Evolutionary conservation across 1,140 invertebrate species (phyloP), one percentile per base, ranked within the genome.

Genomic region (Nylanderia fulva): DNA sequence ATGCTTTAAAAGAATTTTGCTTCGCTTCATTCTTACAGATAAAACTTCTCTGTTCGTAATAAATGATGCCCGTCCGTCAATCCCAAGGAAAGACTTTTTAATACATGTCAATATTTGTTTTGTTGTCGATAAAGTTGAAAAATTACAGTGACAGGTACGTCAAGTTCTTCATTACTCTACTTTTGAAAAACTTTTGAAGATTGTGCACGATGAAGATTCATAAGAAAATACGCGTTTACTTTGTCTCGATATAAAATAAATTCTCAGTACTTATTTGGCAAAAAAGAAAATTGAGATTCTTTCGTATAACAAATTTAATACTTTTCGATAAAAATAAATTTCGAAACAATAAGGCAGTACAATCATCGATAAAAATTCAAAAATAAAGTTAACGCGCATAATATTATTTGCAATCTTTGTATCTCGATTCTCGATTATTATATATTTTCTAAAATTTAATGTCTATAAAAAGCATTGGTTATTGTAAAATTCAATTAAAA

Each of bases 61-160:
- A 82, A 82, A 82, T 82, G 66, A 82, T 45, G 66, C 36, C 18
- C 66, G 66, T 72, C 52, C 56, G 71, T 82, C 52, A 82, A 33
- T 11, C 24, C 52, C 36, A 72, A 68, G 27, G 45, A 82, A 80
- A 58, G 48, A 71, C 64, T 72, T 72, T 82, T 82, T 82, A 82
- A 71, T 82, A 80, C 45, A 60, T 72, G 77, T 82, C 77, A 54
- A 82, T 82, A 82, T 82, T 72, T 82, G 48, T 82, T 82, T 61
- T 45, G 66, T 68, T 58, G 36, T 13, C 77, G 39, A 68, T 27
- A 18, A n/a, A n/a, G 64, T 56, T 71, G 52, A 69, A 66, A 71
- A 71, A 80, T 80, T 80, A 21, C 36, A 58, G n/a, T n/a, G 21
- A 9, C 45, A 27, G 13, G 27, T 82, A 33, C 45, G 24, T 58